phyloP scores from a whole-genome alignment of 2,113 vertebrate species.

The Charadrius vociferus region DNA sequence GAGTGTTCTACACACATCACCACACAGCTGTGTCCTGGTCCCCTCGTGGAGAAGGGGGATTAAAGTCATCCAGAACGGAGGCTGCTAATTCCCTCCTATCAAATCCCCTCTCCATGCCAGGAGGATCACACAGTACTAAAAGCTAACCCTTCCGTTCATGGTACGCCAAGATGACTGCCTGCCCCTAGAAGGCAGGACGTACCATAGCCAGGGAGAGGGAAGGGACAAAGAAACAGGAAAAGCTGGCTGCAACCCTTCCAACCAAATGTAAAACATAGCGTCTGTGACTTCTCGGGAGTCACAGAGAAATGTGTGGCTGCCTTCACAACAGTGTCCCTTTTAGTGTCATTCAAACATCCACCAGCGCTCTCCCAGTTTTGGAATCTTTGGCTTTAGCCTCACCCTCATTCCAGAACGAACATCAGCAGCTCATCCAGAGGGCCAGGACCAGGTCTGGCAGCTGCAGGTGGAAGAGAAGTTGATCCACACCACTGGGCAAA shows the following conservation, averaged over 20 bases:
- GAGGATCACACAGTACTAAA: not conserved
- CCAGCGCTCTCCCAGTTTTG: not conserved
- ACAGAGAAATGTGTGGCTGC: not conserved
- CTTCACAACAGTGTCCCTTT: not conserved
- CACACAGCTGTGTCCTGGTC: not conserved
- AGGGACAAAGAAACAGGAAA: not conserved
- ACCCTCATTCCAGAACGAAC: not conserved
- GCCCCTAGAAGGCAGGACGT: not conserved
- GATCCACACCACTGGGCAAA: not conserved
- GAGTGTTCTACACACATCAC: not conserved
- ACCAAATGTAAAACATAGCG: rapidly evolving
- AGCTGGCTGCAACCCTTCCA: not conserved
- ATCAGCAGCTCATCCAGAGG: not conserved
- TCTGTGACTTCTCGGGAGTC: not conserved
- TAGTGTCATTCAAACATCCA: not conserved
- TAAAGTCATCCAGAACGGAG: not conserved
- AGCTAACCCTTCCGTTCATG: not conserved
- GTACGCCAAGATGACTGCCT: not conserved
- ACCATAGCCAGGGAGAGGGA: not conserved
- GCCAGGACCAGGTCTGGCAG: not conserved
- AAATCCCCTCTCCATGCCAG: not conserved
- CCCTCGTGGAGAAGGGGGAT: not conserved
- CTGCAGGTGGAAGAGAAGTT: not conserved
- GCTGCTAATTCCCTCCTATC: not conserved
- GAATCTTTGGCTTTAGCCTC: not conserved